phyloP scores from a whole-genome alignment of 2,888 invertebrate genomes.

The Cheilosia impressa region DNA sequence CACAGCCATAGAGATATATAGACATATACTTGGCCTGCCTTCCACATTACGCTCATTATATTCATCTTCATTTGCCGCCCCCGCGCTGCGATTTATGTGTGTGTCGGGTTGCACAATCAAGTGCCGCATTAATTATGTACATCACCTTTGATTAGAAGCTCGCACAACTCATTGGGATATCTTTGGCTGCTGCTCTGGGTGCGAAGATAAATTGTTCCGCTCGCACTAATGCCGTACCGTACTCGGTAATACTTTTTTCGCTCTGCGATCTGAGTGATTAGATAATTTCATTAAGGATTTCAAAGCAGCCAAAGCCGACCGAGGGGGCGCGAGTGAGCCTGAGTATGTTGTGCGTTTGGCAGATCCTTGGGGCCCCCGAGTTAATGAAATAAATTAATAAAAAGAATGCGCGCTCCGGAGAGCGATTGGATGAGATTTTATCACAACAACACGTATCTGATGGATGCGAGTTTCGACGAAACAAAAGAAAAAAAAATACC shows the following conservation, averaged over 20 bases:
- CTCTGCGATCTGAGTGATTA: conserved; percentile 64
- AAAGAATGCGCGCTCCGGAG: conserved; percentile 55
- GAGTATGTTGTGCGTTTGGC: conserved; percentile 1
- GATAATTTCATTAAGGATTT: conserved; percentile 72
- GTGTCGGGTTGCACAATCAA: conserved; percentile 59
- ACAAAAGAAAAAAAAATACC: not conserved
- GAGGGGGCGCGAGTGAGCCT: not conserved
- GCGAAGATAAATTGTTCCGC: conserved; percentile 43
- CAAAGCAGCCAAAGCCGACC: not conserved
- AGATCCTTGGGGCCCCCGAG: conserved; percentile 34
- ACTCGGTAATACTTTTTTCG: conserved; percentile 32
- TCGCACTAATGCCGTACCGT: conserved; percentile 34
- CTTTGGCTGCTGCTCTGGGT: not conserved
- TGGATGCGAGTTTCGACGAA: conserved; percentile 22
- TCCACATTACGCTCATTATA: conserved; percentile 57
- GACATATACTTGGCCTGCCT: conserved; percentile 51
- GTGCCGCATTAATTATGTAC: conserved; percentile 70
- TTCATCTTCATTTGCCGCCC: conserved; percentile 32
- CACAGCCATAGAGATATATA: conserved; percentile 20
- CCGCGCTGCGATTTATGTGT: conserved; percentile 12
- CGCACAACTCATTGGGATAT: conserved; percentile 63
- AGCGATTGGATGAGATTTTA: conserved; percentile 70
- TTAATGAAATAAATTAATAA: conserved; percentile 75
- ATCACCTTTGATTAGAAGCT: conserved; percentile 73
- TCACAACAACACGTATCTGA: conserved; percentile 69